Base-by-base conservation (phyloP, 2,797 vertebrate species). In the Holocentrus rufus region DNA sequence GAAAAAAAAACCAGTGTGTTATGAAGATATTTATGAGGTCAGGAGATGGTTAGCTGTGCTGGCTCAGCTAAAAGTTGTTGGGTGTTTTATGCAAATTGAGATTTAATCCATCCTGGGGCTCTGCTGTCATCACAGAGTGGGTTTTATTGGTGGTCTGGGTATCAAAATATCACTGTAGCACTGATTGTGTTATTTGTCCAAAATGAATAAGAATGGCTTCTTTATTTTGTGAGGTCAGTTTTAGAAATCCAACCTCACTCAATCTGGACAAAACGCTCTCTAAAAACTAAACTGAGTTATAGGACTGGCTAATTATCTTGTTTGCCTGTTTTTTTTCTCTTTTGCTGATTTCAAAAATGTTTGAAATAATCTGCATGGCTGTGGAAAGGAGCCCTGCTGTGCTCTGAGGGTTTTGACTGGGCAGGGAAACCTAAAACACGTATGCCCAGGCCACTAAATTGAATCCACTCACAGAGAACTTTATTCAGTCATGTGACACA, bases 61-160 rank as follows among this genome's bases (percentile, higher is more conserved):
- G 44, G 34, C 20, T 39, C 57, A 42, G 34, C 5, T 39, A 13
- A 60, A 23, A 42, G 31, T 22, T 58, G 30, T 34, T 58, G 6
- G 22, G 36, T 59, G 34, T 42, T 59, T 22, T 42, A 42, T 59
- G 57, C 36, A 39, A 59, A 59, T n/a, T 59, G 34, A 42, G 36
- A 9, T 15, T 36, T 14, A 23, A 36, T 20, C 34, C 7, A 17
- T 58, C 27, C n/a, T 31, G 0, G 27, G 56, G 9, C 18, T 59
- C 44, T 63, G n/a, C 25, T 49, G 46, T 47, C 31, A 17, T 49
- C 42, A 63, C 44, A 31, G 46, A 63, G 17, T 20, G 25, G 61
- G 44, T 50, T 63, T 49, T 50, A 63, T 31, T 34, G n/a, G 46
- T 63, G 27, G 61, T 31, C 61, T 23, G 23, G 23, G 44, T 25